These are phyloP conservation scores for Pristionchus maxplancki DNA, from an alignment of 2,888 invertebrate species.

Conservation along the genomic window DNA sequence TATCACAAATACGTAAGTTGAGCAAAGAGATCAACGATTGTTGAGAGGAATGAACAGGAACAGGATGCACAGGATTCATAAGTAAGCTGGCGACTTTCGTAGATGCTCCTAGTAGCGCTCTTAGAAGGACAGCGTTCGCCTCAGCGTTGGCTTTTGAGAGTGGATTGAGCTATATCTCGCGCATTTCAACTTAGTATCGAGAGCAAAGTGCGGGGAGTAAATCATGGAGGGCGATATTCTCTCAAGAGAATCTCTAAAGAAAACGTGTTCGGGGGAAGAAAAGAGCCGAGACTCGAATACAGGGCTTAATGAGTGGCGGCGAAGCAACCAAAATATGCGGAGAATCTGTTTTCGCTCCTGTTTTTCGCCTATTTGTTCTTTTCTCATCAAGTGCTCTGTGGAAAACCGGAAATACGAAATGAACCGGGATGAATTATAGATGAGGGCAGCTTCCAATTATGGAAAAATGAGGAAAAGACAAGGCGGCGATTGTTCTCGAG, in stretches of 20 bases:
- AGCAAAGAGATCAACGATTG: not conserved
- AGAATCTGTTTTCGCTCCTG: not conserved
- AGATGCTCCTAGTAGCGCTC: too few species aligned
- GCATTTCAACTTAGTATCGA: too few species aligned
- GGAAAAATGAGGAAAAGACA: not conserved
- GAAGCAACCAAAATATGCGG: conserved; percentile 1
- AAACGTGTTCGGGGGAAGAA: not conserved
- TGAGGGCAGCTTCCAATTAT: conserved; percentile 15
- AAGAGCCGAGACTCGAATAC: not conserved
- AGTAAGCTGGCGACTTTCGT: too few species aligned
- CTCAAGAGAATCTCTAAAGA: too few species aligned
- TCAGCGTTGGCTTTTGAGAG: too few species aligned
- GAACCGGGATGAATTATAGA: not conserved
- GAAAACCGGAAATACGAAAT: not conserved
- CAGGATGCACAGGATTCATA: too few species aligned
- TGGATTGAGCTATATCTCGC: too few species aligned
- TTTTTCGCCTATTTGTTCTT: not conserved
- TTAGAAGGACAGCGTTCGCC: too few species aligned
- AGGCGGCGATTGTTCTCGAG: conserved; percentile 1
- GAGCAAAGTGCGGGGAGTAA: not conserved
- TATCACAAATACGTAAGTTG: not conserved
- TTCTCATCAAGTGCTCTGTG: not conserved
- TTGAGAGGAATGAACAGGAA: too few species aligned
- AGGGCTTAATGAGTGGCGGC: not conserved
- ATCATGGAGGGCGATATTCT: not conserved